Base-by-base conservation (phyloP, 2,113 vertebrate genomes). In the Crypturellus undulatus region DNA sequence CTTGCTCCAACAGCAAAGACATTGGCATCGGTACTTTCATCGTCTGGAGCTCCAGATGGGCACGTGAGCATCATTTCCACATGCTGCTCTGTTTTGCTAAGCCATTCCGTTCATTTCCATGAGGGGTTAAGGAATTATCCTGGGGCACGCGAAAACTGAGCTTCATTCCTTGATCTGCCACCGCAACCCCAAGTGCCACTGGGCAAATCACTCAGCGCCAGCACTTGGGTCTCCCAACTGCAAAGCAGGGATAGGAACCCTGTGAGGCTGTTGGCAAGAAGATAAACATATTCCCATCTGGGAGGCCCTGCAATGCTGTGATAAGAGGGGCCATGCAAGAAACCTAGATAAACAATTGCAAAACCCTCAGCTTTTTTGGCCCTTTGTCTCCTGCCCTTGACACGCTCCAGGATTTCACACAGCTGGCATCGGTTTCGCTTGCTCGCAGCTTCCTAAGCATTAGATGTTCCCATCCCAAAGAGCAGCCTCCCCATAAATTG, bases 131-230 rank as follows among this genome's bases (percentile, higher is more conserved):
- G 68, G 84, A 95, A 91, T 92, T 93, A 93, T 87, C 95, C 94
- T 30, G 47, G 47, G 91, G 93, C 90, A 87, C 86, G 94, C 72
- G 95, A 95, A 96, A 95, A 71, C 28, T 83, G 87, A 93, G 75
- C 76, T 91, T 87, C 84, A 73, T 96, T 93, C 87, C 94, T 70
- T 96, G 79, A 95, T 96, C 87, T 93, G 95, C 91, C 93, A 93
- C 89, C 95, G 91, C 94, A 95, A 92, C 90, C 93, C 93, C 87
- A 94, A 87, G 70, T 77, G 95, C 92, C 93, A 97, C 59, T 87
- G 91, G 92, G 89, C 82, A 91, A 52, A 94, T 94, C 96, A 90
- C 79, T 97, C 91, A 94, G 72, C 19, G 14, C 54, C 79, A 80
- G 72, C 60, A 71, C 90, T 78, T 64, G 87, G 90, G 93, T 95